These are phyloP conservation scores for Lycia hirtaria DNA, from an alignment of 2,888 invertebrate species.

Conservation along the genomic window DNA sequence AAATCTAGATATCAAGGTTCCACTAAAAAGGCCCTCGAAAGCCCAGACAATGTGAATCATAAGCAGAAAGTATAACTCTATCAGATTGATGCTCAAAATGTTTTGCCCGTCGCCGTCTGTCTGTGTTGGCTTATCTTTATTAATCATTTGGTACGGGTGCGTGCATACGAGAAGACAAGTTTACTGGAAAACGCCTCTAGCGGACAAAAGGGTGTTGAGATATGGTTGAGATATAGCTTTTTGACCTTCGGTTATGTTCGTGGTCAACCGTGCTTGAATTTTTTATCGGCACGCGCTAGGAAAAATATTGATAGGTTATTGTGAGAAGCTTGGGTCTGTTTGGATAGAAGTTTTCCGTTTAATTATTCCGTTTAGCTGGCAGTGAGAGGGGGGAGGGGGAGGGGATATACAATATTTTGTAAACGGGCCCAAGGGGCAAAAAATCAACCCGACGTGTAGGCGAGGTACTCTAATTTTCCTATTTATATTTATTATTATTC, in stretches of 20 bases:
- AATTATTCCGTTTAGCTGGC: too few relatives aligned
- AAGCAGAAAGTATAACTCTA: conserved; percentile 37
- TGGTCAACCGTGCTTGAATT: conserved; percentile 32
- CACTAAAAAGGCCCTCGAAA: conserved; percentile 10
- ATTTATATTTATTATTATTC: too few relatives aligned
- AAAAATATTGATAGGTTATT: not conserved
- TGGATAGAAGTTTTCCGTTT: not conserved
- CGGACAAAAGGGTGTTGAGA: conserved; percentile 40
- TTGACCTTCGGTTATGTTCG: conserved; percentile 35
- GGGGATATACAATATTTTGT: too few relatives aligned
- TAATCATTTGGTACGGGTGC: conserved; percentile 59
- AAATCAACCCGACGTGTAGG: too few relatives aligned
- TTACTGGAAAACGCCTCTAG: conserved; percentile 40
- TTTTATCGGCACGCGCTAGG: conserved; percentile 10
- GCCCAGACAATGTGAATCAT: conserved; percentile 4
- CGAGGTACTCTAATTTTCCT: too few relatives aligned
- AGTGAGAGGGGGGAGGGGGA: too few relatives aligned
- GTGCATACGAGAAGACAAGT: conserved; percentile 52
- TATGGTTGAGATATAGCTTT: conserved; percentile 39
- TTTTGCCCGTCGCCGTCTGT: conserved; percentile 42
- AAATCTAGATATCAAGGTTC: not conserved
- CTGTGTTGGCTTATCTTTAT: conserved; percentile 53
- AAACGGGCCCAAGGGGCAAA: too few relatives aligned
- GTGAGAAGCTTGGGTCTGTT: not conserved
- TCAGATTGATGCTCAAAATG: conserved; percentile 48